Conservation (phyloP, 2,797 vertebrate genomes). For the Limnodromus scolopaceus region DNA sequence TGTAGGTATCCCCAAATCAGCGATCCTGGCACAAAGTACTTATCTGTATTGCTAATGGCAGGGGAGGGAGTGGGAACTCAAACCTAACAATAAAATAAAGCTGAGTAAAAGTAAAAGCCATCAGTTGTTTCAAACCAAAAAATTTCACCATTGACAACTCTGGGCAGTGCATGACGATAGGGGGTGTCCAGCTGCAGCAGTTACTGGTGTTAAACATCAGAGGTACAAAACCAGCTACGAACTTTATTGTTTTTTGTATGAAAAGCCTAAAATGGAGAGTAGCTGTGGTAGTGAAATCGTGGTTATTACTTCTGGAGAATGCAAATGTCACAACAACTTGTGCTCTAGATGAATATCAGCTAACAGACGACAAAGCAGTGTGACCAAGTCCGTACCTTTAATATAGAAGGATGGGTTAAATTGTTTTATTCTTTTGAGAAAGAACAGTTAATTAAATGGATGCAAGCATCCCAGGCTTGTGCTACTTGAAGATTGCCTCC, state of each 20-base stretch:
- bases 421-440: not conserved
- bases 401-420: not conserved
- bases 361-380: not conserved
- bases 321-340: not conserved
- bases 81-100: not conserved
- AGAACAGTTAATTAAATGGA: conserved; percentile 40
- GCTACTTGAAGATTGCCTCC: not conserved
- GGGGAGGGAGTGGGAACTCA: not conserved
- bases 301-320: not conserved
- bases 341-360: not conserved
- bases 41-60: not conserved
- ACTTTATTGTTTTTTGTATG: not conserved
- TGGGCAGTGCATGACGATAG: not conserved
- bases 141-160: not conserved
- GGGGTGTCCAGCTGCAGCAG: not conserved
- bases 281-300: not conserved
- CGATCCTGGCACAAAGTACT: not conserved
- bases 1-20: not conserved
- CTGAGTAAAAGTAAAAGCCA: not conserved
- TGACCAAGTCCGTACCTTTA: not conserved
- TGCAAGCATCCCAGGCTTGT: not conserved
- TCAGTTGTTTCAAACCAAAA: not conserved
- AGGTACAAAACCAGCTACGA: not conserved
- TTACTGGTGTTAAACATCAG: not conserved
- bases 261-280: not conserved